A percentile compares a stretch with the other conserved stretches of the same genome.
phyloP scores from a whole-genome alignment of 2,113 vertebrate species.

The Zosterops japonicus region DNA sequence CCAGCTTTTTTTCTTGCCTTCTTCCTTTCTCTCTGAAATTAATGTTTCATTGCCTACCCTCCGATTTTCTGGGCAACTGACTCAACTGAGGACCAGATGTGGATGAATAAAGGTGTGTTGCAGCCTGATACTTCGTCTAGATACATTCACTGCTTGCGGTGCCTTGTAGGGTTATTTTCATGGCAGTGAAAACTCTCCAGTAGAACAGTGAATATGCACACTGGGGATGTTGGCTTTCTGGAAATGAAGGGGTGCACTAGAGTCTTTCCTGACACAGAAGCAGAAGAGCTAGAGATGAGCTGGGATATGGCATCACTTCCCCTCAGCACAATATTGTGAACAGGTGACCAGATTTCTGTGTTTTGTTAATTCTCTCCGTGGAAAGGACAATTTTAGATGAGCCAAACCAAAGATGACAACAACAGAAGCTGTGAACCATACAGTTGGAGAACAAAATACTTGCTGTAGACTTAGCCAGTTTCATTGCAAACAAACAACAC shows the following conservation, averaged over 20 bases:
- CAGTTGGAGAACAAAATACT: constrained; percentile 19
- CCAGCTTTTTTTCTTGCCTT: neutral
- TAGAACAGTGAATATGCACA: neutral
- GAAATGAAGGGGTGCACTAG: constrained; percentile 36
- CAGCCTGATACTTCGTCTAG: fast-evolving
- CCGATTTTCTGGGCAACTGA: neutral
- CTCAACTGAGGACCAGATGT: neutral
- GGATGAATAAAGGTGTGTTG: neutral
- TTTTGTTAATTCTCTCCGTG: constrained; percentile 30
- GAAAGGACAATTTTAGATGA: constrained; percentile 23
- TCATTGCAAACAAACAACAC: constrained; percentile 3
- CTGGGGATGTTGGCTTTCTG: constrained; percentile 31
- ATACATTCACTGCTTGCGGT: neutral
- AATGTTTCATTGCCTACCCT: neutral
- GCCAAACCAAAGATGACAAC: neutral
- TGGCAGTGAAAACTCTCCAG: neutral
- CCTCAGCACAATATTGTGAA: constrained; percentile 28
- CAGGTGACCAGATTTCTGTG: constrained; percentile 65
- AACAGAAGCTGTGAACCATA: constrained; percentile 34
- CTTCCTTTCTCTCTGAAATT: neutral
- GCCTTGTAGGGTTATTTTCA: neutral
- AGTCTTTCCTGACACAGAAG: constrained; percentile 46
- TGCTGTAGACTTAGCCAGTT: neutral
- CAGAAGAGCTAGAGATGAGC: constrained; percentile 59
- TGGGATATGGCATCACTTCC: neutral